A percentile compares a stretch with the other conserved stretches of the same genome.
These are phyloP conservation scores for Amblyjoppa proteus DNA, from an alignment of 2,888 invertebrate genomes.

Conservation along the genomic window DNA sequence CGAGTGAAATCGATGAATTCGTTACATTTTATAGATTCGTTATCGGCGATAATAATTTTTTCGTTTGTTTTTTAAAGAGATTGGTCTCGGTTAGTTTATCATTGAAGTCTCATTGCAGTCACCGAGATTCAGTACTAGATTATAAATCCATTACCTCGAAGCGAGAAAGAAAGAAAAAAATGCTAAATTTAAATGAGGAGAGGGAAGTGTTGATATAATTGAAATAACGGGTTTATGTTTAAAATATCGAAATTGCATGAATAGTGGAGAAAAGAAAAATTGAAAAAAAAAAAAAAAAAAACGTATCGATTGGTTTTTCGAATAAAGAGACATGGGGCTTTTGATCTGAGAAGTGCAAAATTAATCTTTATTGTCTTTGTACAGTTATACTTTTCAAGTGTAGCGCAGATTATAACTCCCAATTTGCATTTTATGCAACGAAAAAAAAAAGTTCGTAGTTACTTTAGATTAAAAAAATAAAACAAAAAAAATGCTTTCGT, in stretches of 20 bases:
- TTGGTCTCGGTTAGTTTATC: conserved; percentile 26
- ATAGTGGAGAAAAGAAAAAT: neutral
- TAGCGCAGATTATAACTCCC: conserved; percentile 28
- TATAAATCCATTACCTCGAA: neutral
- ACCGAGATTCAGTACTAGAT: conserved; percentile 5
- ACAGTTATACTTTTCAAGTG: conserved; percentile 49
- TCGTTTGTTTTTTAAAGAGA: conserved; percentile 12
- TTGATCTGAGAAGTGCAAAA: conserved; percentile 37
- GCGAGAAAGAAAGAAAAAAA: conserved; percentile 22
- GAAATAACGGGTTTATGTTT: neutral
- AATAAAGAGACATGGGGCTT: conserved; percentile 2
- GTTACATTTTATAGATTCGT: conserved; percentile 43
- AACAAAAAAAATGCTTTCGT: conserved; percentile 36
- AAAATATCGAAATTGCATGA: neutral
- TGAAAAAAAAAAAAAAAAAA: neutral
- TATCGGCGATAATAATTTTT: conserved; percentile 26
- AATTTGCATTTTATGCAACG: conserved; percentile 47
- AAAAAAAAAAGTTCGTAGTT: neutral
- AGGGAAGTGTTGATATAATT: conserved; percentile 13
- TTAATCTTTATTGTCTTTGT: conserved; percentile 55
- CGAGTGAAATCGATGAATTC: conserved; percentile 29
- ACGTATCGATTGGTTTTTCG: neutral
- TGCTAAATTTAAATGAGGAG: conserved; percentile 15
- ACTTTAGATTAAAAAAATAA: neutral
- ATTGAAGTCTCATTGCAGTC: neutral